Evolutionary conservation across 2,888 invertebrate species (phyloP).

Genomic region (Caenorhabditis macrosperma): DNA sequence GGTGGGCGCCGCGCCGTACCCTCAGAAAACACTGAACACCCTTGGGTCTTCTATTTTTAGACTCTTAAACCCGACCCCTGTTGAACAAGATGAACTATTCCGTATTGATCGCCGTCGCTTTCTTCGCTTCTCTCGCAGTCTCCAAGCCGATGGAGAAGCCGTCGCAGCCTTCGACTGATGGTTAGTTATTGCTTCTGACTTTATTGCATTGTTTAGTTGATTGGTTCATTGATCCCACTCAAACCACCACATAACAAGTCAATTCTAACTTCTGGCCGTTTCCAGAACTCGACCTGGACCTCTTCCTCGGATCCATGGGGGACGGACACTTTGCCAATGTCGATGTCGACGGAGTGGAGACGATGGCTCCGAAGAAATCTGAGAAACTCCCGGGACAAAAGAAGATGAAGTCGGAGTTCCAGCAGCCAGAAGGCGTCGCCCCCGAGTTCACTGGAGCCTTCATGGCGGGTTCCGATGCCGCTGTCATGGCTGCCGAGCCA

Average conservation of each 20-base stretch:
- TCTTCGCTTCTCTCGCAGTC: slow-evolving; percentile 37
- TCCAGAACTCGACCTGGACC: slow-evolving; percentile 29
- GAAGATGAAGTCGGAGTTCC: slow-evolving; percentile 49
- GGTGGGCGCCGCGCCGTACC: slow-evolving; percentile 29
- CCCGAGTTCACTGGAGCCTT: slow-evolving; percentile 58
- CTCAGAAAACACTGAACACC: slow-evolving; percentile 40
- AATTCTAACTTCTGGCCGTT: neutral
- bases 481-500: slow-evolving; percentile 32
- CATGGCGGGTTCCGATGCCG: slow-evolving; percentile 17
- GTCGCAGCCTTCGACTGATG: slow-evolving; percentile 15
- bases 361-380: slow-evolving; percentile 56
- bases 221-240: neutral
- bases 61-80: neutral
- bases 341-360: slow-evolving; percentile 63
- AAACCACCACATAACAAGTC: neutral
- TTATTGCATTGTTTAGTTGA: neutral
- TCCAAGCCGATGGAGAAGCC: slow-evolving; percentile 41
- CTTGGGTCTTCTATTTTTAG: slow-evolving; percentile 41
- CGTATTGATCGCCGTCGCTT: slow-evolving; percentile 39
- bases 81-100: slow-evolving; percentile 42
- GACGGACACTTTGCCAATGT: slow-evolving; percentile 62
- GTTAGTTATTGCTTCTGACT: slow-evolving; percentile 25
- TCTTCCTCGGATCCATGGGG: slow-evolving; percentile 45
- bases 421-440: slow-evolving; percentile 46
- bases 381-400: slow-evolving; percentile 61